A percentile compares a stretch with the other conserved stretches of the same genome.
Conservation (phyloP, 2,888 invertebrate genomes). For the Melanostoma scalare region DNA sequence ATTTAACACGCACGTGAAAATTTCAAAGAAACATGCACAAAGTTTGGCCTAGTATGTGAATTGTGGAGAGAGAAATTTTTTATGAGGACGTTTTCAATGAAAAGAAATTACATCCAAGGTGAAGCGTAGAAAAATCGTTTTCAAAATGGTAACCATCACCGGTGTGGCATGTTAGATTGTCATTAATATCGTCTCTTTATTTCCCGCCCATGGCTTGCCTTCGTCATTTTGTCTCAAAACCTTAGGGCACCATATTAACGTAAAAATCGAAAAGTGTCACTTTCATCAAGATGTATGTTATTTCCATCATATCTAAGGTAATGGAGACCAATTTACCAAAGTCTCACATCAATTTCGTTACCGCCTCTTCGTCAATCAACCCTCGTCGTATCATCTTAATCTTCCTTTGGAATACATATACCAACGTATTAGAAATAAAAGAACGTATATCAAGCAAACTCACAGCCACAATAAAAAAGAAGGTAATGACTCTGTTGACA, state of each 20-base stretch:
- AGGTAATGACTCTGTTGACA: constrained; percentile 63
- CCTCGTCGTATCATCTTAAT: constrained; percentile 30
- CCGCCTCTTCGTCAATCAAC: constrained; percentile 38
- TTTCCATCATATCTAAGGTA: constrained; percentile 59
- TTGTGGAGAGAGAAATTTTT: too few relatives aligned
- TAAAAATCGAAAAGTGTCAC: constrained; percentile 51
- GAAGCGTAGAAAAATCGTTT: too few relatives aligned
- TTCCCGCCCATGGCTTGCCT: too few relatives aligned
- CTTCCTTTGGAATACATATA: constrained; percentile 11
- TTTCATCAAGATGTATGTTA: constrained; percentile 59
- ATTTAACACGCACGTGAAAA: too few relatives aligned
- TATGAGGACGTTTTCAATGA: too few relatives aligned
- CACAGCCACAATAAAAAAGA: constrained; percentile 16
- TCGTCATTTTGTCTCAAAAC: background rate
- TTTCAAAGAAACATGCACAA: too few relatives aligned
- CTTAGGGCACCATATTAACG: constrained; percentile 17
- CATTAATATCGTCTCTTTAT: too few relatives aligned
- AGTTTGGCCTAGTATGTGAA: too few relatives aligned
- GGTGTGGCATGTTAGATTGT: too few relatives aligned
- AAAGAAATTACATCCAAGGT: too few relatives aligned
- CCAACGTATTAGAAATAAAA: constrained; percentile 13
- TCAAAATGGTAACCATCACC: too few relatives aligned
- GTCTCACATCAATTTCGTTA: constrained; percentile 58
- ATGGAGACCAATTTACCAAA: constrained; percentile 63
- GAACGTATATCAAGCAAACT: constrained; percentile 12